A percentile compares a stretch with the other conserved stretches of the same genome.
These are phyloP conservation scores for Amblyraja radiata DNA, from an alignment of 2,797 vertebrate genomes.

Conservation along the genomic window DNA sequence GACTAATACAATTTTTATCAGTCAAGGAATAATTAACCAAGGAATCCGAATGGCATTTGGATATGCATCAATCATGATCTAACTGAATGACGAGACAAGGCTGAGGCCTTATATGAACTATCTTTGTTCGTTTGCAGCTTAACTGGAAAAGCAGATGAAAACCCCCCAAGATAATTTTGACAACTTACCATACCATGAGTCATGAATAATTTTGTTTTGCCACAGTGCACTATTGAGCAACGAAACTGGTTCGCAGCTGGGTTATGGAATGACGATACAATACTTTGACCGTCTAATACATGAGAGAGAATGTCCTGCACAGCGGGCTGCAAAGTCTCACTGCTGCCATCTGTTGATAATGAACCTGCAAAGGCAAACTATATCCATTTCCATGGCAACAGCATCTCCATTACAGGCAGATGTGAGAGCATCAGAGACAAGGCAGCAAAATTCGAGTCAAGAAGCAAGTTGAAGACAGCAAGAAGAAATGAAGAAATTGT, in stretches of 20 bases:
- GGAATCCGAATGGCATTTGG: not conserved
- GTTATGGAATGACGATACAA: conserved; percentile 38
- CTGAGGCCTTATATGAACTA: not conserved
- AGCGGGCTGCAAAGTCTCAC: conserved; percentile 41
- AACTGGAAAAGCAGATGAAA: not conserved
- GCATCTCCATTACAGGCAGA: not conserved
- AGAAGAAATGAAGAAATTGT: conserved; percentile 1
- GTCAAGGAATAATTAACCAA: not conserved
- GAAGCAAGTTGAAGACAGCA: conserved; percentile 11
- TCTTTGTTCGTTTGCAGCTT: not conserved
- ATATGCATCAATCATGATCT: not conserved
- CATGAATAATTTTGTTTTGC: conserved; percentile 87
- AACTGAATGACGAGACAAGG: not conserved
- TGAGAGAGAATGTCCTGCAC: conserved; percentile 60
- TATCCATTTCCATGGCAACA: conserved; percentile 31
- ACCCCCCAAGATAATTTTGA: not conserved
- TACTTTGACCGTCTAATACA: conserved; percentile 42
- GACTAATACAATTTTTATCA: not conserved
- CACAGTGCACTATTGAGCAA: conserved; percentile 64
- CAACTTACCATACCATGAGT: conserved; percentile 69
- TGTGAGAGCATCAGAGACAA: not conserved
- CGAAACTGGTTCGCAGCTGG: conserved; percentile 42
- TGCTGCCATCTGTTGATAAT: not conserved
- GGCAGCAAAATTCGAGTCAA: not conserved
- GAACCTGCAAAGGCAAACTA: conserved; percentile 33